A percentile compares a stretch with the other conserved stretches of the same genome.
These are phyloP conservation scores for Oncorhynchus masou DNA, from an alignment of 2,113 vertebrate genomes.

Conservation along the genomic window DNA sequence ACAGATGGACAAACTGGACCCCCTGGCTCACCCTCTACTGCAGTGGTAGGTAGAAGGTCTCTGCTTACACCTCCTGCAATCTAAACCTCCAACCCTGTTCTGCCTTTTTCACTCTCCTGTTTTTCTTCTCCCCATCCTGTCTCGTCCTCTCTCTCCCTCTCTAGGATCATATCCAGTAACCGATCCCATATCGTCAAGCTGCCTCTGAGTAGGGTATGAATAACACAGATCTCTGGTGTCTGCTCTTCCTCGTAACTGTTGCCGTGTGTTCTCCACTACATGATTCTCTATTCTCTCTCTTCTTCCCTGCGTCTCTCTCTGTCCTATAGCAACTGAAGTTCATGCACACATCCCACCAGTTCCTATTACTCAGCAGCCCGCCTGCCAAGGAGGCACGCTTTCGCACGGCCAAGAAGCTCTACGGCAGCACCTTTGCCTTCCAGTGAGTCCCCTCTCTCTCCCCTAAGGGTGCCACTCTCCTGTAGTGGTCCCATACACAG, in stretches of 20 bases:
- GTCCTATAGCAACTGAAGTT: constrained; percentile 95
- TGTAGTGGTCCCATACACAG: not conserved
- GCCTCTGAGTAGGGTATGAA: constrained; percentile 95
- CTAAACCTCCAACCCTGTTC: not conserved
- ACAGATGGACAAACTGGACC: constrained; percentile 98
- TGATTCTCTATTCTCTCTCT: constrained; percentile 27
- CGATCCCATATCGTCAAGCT: constrained; percentile 98
- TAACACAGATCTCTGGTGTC: constrained; percentile 6
- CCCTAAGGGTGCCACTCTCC: not conserved
- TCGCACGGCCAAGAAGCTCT: constrained; percentile 97
- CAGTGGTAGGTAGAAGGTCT: constrained; percentile 89
- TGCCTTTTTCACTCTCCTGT: constrained; percentile 59
- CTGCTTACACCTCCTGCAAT: not conserved
- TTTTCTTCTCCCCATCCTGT: not conserved
- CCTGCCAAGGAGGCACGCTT: constrained; percentile 97
- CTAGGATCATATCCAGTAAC: constrained; percentile 99
- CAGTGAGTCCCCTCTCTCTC: constrained; percentile 81
- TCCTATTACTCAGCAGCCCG: constrained; percentile 98
- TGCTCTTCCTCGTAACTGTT: constrained; percentile 1
- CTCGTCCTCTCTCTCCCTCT: constrained; percentile 21
- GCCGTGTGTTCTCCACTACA: constrained; percentile 1
- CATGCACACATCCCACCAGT: constrained; percentile 99
- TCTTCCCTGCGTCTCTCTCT: constrained; percentile 17
- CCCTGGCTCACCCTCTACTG: constrained; percentile 91
- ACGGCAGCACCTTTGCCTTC: constrained; percentile 98